Evolutionary conservation across 2,888 invertebrate species (phyloP).

Genomic region (Bimastos eiseni): DNA sequence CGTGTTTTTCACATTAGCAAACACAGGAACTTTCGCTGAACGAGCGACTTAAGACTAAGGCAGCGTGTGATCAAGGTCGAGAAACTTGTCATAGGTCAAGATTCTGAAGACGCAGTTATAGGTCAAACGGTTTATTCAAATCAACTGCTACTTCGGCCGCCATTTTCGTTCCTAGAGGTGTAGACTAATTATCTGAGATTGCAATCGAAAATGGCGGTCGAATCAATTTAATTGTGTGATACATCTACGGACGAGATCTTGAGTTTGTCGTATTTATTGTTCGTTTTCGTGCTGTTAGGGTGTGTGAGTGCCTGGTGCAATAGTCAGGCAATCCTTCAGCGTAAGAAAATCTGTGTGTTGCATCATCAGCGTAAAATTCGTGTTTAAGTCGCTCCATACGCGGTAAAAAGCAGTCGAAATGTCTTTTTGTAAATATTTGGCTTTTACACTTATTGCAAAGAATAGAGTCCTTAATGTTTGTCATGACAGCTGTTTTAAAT

Average conservation of each 20-base stretch:
- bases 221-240: neutral
- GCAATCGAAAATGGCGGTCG: neutral
- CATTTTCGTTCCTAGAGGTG: neutral
- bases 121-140: neutral
- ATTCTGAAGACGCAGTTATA: neutral
- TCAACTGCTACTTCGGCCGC: neutral
- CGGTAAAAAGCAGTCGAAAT: neutral
- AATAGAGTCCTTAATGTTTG: too few species aligned
- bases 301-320: neutral
- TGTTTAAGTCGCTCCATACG: neutral
- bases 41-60: neutral
- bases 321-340: neutral
- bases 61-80: neutral
- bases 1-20: too few species aligned
- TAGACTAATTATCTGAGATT: neutral
- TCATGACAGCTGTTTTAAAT: too few species aligned
- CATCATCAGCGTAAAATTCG: neutral
- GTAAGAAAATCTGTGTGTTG: neutral
- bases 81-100: neutral
- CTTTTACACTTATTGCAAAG: neutral
- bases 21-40: neutral
- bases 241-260: neutral
- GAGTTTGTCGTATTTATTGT: neutral
- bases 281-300: neutral
- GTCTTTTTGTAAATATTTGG: neutral